These are phyloP conservation scores for Pristis pectinata DNA, from an alignment of 2,797 vertebrate genomes.

Conservation along the genomic window DNA sequence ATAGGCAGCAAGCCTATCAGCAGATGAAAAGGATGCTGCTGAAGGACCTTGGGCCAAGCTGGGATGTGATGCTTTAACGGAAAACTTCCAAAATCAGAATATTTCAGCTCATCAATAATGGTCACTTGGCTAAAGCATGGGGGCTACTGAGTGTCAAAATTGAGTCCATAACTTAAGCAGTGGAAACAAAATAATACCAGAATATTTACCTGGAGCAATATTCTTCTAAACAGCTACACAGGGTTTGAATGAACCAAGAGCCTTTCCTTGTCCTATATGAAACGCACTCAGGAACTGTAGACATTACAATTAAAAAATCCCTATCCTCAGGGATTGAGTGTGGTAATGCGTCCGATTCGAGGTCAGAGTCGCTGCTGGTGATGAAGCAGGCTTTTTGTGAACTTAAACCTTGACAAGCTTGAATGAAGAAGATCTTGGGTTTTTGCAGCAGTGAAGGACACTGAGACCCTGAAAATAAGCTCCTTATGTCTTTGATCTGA, in stretches of 20 bases:
- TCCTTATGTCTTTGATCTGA: neutral
- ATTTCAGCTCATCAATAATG: neutral
- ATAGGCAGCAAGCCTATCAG: neutral
- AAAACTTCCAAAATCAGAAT: neutral
- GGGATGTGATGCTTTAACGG: neutral
- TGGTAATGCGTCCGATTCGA: neutral
- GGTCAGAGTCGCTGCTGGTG: neutral
- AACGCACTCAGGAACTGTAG: neutral
- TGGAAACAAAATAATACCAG: neutral
- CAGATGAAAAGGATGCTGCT: neutral
- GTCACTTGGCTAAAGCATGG: neutral
- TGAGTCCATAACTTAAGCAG: neutral
- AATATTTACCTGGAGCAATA: neutral
- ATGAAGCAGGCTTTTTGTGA: neutral
- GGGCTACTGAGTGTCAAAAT: neutral
- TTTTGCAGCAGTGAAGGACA: constrained; percentile 4
- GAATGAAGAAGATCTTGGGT: constrained; percentile 29
- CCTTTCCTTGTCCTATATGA: neutral
- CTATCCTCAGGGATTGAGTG: neutral
- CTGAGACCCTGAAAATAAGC: constrained; percentile 4
- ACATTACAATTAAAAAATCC: constrained; percentile 1
- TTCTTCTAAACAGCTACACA: neutral
- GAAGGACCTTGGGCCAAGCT: neutral
- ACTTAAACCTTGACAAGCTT: neutral
- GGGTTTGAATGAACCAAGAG: constrained; percentile 26